phyloP scores from a whole-genome alignment of 2,888 invertebrate species.

The Scaptomyza tumidula region DNA sequence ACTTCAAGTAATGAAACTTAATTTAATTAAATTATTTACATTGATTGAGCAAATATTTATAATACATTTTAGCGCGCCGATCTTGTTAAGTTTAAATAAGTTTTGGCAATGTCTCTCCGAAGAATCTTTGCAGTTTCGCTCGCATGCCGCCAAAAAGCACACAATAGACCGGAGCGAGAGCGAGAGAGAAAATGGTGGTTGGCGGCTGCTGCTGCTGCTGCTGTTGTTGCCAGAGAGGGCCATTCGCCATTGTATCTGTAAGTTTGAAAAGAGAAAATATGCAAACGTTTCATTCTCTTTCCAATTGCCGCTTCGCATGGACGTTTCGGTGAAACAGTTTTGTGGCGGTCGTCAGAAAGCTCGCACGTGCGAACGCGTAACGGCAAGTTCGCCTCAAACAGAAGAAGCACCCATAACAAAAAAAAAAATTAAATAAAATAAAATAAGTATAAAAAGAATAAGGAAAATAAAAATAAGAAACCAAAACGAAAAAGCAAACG shows the following conservation, averaged over 20 bases:
- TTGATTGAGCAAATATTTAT: neutral
- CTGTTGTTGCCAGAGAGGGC: constrained; percentile 6
- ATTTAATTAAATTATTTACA: neutral
- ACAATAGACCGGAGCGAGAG: constrained; percentile 10
- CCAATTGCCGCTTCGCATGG: constrained; percentile 55
- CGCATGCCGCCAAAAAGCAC: constrained; percentile 42
- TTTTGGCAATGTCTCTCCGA: constrained; percentile 34
- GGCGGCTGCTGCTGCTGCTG: constrained; percentile 26
- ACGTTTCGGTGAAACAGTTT: constrained; percentile 51
- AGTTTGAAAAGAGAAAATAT: constrained; percentile 54
- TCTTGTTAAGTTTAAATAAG: constrained; percentile 12
- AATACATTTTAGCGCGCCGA: neutral
- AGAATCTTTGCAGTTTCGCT: constrained; percentile 9
- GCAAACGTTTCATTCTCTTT: constrained; percentile 49
- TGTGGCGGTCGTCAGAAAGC: constrained; percentile 68
- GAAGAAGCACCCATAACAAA: constrained; percentile 34
- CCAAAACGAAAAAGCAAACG: constrained; percentile 51
- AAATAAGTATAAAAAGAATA: constrained; percentile 16
- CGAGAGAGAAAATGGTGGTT: constrained; percentile 50
- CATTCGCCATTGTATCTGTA: constrained; percentile 48
- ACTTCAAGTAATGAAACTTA: neutral
- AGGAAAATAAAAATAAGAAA: constrained; percentile 35
- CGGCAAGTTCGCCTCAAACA: constrained; percentile 52
- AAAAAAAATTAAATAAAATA: constrained; percentile 11
- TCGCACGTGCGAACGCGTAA: constrained; percentile 71